Percentiles rank a stretch among this genome's conserved stretches.
These are phyloP conservation scores for Erebia palarica DNA, from an alignment of 2,888 invertebrate genomes.

Conservation along the genomic window DNA sequence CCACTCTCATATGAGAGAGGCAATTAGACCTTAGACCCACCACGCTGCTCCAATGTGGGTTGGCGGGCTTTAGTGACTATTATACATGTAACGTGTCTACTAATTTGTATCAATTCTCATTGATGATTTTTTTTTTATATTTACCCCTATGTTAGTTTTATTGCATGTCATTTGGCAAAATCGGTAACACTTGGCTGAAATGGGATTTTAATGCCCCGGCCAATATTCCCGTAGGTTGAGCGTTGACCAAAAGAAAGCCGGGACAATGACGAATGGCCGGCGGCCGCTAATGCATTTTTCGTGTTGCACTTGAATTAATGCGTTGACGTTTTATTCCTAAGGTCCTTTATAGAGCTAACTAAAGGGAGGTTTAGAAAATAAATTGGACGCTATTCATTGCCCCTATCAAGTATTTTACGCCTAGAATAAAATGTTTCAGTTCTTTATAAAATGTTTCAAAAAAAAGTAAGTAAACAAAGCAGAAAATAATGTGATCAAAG, in stretches of 20 bases:
- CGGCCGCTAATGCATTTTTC: constrained; percentile 78
- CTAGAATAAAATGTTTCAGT: background rate
- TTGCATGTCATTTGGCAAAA: constrained; percentile 22
- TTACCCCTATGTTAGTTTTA: constrained; percentile 12
- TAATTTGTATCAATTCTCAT: background rate
- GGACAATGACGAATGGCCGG: constrained; percentile 72
- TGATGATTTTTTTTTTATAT: background rate
- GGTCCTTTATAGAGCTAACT: constrained; percentile 30
- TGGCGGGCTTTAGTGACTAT: too few relatives aligned
- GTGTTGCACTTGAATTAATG: constrained; percentile 82
- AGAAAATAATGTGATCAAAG: background rate
- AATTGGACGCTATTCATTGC: constrained; percentile 6
- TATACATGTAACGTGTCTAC: too few relatives aligned
- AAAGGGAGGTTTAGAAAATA: constrained; percentile 18
- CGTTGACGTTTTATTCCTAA: constrained; percentile 52
- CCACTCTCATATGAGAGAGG: too few relatives aligned
- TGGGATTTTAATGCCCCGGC: constrained; percentile 37
- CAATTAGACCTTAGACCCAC: too few relatives aligned
- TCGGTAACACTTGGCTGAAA: constrained; percentile 29
- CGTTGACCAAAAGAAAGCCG: constrained; percentile 44
- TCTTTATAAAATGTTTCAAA: background rate
- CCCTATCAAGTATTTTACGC: background rate
- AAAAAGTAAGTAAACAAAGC: background rate
- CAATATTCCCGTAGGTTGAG: constrained; percentile 41
- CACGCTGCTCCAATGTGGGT: too few relatives aligned